Conservation (phyloP, 2,888 invertebrate genomes). For the Gortyna flavago region DNA sequence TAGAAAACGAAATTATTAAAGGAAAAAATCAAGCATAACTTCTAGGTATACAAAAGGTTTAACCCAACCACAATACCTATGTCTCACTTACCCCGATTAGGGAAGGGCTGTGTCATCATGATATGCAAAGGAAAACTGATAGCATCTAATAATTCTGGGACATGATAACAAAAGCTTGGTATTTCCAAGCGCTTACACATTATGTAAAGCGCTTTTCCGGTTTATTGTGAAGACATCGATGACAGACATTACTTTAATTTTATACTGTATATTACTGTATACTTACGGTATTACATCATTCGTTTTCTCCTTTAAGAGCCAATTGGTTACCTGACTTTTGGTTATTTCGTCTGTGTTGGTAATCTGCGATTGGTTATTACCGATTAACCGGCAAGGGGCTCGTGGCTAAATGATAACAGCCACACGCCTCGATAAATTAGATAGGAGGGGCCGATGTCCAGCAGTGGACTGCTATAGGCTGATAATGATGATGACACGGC, state of each 20-base stretch:
- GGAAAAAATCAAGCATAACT: not conserved
- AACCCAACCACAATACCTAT: conserved; percentile 13
- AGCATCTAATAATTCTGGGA: conserved; percentile 37
- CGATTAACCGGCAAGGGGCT: no score
- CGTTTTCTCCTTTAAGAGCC: not conserved
- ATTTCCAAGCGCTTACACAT: conserved; percentile 53
- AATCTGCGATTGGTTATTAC: not conserved
- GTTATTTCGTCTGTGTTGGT: not conserved
- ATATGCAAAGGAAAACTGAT: conserved; percentile 50
- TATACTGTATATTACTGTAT: not conserved
- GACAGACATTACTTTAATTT: conserved; percentile 8
- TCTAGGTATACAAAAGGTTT: conserved; percentile 1
- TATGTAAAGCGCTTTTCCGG: conserved; percentile 51
- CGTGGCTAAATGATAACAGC: no score
- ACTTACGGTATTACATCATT: not conserved
- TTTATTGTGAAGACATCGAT: conserved; percentile 38
- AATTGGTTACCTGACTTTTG: not conserved
- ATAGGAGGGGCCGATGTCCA: no score
- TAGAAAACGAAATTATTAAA: conserved; percentile 15
- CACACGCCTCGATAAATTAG: no score
- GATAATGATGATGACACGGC: no score
- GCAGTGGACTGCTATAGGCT: no score
- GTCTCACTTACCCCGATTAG: conserved; percentile 24
- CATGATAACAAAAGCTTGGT: conserved; percentile 47
- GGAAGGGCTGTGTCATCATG: conserved; percentile 15